Base-by-base conservation (phyloP, 2,888 invertebrate species). In the Chymomyza procnemis region DNA sequence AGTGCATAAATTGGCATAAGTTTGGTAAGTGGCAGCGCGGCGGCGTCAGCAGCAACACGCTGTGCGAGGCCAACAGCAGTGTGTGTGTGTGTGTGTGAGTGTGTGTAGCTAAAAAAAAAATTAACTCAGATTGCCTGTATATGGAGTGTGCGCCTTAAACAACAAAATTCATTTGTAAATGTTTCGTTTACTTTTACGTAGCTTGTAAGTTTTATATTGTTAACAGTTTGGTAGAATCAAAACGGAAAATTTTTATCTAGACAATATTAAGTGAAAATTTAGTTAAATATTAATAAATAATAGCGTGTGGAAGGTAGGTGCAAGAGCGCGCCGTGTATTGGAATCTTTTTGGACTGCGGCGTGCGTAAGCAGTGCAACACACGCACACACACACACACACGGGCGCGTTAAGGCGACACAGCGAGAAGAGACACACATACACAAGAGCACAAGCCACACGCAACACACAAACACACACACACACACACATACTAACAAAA, bases 291-390 rank as follows among this genome's bases (percentile, higher is more conserved):
- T 5, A 6, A 26, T 6, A 26, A 4, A 26, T 1, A 64, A 62
- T 26, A 6, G 26, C 50, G 66, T 64, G 55, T 59, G 67, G 67
- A 57, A 19, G 5, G 47, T 26, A 50, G 46, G 58, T 56, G 18
- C 12, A 61, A 69, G 57, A 65, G 76, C 73, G 76, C 65, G 74
- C 77, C 77, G 76, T 76, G 76, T 76, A 74, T 76, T 71, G 76
- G 76, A 76, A 76, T 74, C 77, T 50, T 19, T 16, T 4, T 18
- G 55, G n/a, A 21, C 55, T 0, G 54, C 47, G 59, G 21, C 19
- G 19, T 52, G 21, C 22, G 34, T 48, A 30, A 34, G 60, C 54
- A 50, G 16, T 55, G 64, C 47, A n/a, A n/a, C n/a, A n/a, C n/a
- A n/a, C n/a, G n/a, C n/a, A n/a, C n/a, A 55, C 48, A 30, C 56